phyloP scores from a whole-genome alignment of 2,888 invertebrate species.

The Troglohyphantes excavatus region DNA sequence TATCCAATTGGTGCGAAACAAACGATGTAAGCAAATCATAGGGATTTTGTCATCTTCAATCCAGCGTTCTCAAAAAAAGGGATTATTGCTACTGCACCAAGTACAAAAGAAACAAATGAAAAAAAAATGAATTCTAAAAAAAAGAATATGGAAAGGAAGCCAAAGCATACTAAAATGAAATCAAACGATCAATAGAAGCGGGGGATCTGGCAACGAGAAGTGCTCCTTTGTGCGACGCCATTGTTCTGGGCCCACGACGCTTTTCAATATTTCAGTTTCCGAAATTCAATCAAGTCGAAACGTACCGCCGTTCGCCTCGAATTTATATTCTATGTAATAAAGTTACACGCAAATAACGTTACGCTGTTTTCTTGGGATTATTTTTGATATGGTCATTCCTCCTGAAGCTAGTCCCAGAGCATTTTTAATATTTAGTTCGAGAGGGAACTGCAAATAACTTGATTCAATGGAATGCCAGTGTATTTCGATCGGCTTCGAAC shows the following conservation, averaged over 20 bases:
- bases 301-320: constrained; percentile 64
- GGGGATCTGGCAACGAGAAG: constrained; percentile 78
- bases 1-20: constrained; percentile 76
- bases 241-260: constrained; percentile 78
- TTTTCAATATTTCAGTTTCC: constrained; percentile 78
- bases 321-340: constrained; percentile 78
- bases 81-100: constrained; percentile 66
- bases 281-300: constrained; percentile 75
- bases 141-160: constrained; percentile 38
- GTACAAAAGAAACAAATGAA: constrained; percentile 52
- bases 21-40: constrained; percentile 78
- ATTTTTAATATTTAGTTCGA: constrained; percentile 74
- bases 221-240: constrained; percentile 78
- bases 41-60: constrained; percentile 78
- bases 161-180: constrained; percentile 72
- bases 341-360: constrained; percentile 76
- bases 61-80: constrained; percentile 64
- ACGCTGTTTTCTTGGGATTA: constrained; percentile 76
- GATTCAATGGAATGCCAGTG: constrained; percentile 60
- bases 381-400: constrained; percentile 77
- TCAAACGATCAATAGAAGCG: constrained; percentile 78
- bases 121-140: constrained; percentile 40
- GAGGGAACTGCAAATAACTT: constrained; percentile 55
- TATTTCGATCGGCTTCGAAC: constrained; percentile 48
- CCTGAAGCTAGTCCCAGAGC: constrained; percentile 52